These are phyloP conservation scores for Cydia amplana DNA, from an alignment of 1,140 invertebrate species.

Conservation along the genomic window DNA sequence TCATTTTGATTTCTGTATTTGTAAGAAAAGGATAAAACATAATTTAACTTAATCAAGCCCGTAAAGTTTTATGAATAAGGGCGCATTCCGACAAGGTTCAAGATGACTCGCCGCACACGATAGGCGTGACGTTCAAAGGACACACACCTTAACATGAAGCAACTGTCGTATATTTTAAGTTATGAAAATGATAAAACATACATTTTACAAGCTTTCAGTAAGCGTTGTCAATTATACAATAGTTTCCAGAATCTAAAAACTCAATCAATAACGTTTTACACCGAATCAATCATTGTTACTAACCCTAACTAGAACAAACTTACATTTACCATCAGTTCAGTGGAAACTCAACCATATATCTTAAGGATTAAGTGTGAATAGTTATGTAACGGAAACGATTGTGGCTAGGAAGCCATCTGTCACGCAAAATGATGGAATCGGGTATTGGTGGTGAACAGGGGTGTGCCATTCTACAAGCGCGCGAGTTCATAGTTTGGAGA, in stretches of 20 bases:
- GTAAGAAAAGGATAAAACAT: no score
- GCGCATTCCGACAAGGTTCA: no score
- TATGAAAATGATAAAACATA: background rate
- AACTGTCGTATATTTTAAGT: background rate
- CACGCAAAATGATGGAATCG: slow-evolving; percentile 26
- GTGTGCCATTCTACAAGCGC: background rate
- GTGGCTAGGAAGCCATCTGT: slow-evolving; percentile 27
- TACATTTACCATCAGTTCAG: background rate
- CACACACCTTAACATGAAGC: no score
- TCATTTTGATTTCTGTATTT: no score
- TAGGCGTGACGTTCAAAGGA: no score
- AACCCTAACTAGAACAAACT: background rate
- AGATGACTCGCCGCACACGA: no score
- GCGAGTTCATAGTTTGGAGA: background rate
- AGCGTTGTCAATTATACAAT: background rate
- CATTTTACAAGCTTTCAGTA: background rate
- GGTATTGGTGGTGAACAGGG: slow-evolving; percentile 14
- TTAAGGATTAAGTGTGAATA: background rate
- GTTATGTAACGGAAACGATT: background rate
- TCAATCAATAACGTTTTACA: slow-evolving; percentile 12
- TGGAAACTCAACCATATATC: background rate
- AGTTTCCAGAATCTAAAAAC: slow-evolving; percentile 8
- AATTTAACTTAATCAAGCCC: no score
- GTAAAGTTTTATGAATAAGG: no score
- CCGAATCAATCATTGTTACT: slow-evolving; percentile 24